Percentiles rank a stretch among this genome's conserved stretches.
phyloP scores from a whole-genome alignment of 2,797 vertebrate genomes.

The Hypotaenidia philippensis region DNA sequence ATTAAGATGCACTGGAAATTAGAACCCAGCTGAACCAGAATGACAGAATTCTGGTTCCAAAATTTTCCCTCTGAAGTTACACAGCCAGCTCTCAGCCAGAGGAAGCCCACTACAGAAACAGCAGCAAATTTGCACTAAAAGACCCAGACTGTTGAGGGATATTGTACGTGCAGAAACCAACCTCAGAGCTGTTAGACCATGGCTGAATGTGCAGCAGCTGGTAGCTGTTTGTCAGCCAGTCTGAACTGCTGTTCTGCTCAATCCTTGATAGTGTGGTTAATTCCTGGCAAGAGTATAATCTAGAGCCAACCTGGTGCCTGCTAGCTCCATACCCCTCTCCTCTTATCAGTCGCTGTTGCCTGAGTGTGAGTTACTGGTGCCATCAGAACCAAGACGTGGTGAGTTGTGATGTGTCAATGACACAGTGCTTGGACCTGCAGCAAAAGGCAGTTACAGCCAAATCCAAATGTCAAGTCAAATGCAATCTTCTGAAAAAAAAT shows the following conservation, averaged over 20 bases:
- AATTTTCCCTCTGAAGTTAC: rapidly evolving
- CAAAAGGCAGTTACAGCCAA: not conserved
- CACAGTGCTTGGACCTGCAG: not conserved
- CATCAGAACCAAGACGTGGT: not conserved
- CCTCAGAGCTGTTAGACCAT: rapidly evolving
- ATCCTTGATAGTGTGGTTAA: not conserved
- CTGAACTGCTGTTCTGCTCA: not conserved
- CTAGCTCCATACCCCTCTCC: not conserved
- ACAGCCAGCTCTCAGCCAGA: not conserved
- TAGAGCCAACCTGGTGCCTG: rapidly evolving
- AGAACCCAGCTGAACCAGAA: not conserved
- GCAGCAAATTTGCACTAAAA: not conserved
- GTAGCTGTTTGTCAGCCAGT: not conserved
- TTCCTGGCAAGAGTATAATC: not conserved
- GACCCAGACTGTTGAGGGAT: not conserved
- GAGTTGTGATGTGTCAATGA: not conserved
- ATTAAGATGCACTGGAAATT: constrained; percentile 4
- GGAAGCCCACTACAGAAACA: not conserved
- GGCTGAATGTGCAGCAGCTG: not conserved
- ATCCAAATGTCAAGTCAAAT: not conserved
- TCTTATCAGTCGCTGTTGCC: not conserved
- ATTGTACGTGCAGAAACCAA: not conserved
- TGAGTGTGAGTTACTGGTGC: not conserved
- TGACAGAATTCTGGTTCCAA: too few species aligned
- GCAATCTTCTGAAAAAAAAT: not conserved